Evolutionary conservation across 2,888 invertebrate species (phyloP).

Genomic region (Xiphydria camelus): DNA sequence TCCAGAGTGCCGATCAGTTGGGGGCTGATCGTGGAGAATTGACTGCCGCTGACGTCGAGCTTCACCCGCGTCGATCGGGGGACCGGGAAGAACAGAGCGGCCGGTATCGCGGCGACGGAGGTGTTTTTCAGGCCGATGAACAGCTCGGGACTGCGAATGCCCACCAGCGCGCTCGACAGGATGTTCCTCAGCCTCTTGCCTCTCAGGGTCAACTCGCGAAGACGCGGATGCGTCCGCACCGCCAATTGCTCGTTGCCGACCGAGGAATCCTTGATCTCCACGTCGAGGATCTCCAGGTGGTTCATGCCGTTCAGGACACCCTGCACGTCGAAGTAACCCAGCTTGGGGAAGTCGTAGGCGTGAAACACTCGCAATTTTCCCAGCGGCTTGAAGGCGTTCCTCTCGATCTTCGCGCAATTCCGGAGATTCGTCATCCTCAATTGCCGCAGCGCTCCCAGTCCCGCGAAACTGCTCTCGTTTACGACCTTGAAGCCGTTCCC

Average conservation of each 20-base stretch:
- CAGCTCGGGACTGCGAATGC: conserved; percentile 73
- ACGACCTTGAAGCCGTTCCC: conserved; percentile 79
- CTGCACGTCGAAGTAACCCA: conserved; percentile 85
- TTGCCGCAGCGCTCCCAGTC: conserved; percentile 67
- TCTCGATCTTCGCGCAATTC: conserved; percentile 77
- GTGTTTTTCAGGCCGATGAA: conserved; percentile 79
- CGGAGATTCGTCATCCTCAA: conserved; percentile 71
- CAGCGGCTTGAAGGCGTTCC: conserved; percentile 75
- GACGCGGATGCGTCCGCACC: conserved; percentile 76
- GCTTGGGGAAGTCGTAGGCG: conserved; percentile 75
- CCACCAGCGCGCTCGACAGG: conserved; percentile 82
- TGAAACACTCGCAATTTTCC: conserved; percentile 71
- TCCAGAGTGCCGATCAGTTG: conserved; percentile 81
- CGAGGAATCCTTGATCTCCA: conserved; percentile 83
- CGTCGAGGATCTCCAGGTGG: conserved; percentile 75
- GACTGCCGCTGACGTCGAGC: conserved; percentile 79
- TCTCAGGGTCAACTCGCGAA: conserved; percentile 73
- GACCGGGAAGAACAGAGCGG: conserved; percentile 82
- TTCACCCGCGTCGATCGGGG: conserved; percentile 82
- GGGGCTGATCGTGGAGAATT: conserved; percentile 74
- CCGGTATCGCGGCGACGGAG: conserved; percentile 75
- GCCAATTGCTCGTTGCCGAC: conserved; percentile 83
- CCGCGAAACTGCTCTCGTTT: conserved; percentile 76
- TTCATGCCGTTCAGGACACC: conserved; percentile 78
- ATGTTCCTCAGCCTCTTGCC: conserved; percentile 76